Evolutionary conservation across 2,888 invertebrate species (phyloP).

Genomic region (Baccha elongata): DNA sequence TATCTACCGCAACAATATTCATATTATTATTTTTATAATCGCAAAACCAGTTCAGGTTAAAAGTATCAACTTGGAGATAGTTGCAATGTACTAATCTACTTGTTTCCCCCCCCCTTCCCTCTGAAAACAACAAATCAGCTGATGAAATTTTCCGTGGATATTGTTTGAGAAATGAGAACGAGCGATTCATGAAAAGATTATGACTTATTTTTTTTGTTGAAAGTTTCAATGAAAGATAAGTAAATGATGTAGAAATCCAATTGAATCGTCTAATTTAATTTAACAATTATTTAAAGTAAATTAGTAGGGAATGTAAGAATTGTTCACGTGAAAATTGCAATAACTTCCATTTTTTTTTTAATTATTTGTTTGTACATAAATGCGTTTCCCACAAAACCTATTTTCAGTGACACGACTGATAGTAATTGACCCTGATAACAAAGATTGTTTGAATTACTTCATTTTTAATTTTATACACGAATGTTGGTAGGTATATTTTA

Average conservation of each 20-base stretch:
- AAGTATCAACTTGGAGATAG: slow-evolving; percentile 3
- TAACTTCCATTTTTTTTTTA: neutral
- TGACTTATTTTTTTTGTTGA: no score
- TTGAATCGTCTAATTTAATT: no score
- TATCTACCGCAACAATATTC: neutral
- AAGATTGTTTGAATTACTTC: neutral
- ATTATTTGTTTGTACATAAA: no score
- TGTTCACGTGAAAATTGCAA: neutral
- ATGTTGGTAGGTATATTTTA: no score
- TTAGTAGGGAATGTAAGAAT: neutral
- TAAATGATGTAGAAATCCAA: slow-evolving; percentile 2
- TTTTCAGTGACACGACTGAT: neutral
- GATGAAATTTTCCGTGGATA: slow-evolving; percentile 47
- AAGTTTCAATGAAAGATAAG: no score
- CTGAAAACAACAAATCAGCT: neutral
- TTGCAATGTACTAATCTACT: slow-evolving; percentile 4
- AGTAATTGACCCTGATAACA: slow-evolving; percentile 8
- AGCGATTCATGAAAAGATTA: neutral
- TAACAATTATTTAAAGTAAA: no score
- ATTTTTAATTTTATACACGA: neutral
- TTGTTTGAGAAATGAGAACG: slow-evolving; percentile 19
- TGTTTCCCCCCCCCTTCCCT: neutral
- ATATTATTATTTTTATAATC: neutral
- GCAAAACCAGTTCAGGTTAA: neutral
- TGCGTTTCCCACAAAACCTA: neutral